These are phyloP conservation scores for Lasioglossum lativentre DNA, from an alignment of 2,888 invertebrate species.

Conservation along the genomic window DNA sequence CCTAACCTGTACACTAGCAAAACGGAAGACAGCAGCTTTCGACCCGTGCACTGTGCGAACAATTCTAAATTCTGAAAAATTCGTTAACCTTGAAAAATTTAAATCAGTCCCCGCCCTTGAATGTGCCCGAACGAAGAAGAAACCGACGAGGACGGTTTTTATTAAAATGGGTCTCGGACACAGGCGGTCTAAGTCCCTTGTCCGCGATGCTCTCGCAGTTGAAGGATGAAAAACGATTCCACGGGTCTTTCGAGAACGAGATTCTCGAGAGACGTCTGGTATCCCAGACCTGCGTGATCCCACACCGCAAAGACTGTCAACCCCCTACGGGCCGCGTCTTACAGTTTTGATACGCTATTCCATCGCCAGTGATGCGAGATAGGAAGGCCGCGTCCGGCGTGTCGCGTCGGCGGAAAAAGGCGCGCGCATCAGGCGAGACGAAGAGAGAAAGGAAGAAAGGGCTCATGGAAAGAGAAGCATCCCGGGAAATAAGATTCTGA, in stretches of 20 bases:
- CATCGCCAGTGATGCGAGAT: constrained; percentile 49
- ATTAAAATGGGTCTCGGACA: constrained; percentile 3
- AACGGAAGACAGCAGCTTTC: no score
- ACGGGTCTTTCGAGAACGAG: constrained; percentile 49
- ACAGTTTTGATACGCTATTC: constrained; percentile 75
- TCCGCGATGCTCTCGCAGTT: neutral
- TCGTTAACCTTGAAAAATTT: neutral
- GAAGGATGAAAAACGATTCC: constrained; percentile 34
- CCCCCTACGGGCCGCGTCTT: constrained; percentile 50
- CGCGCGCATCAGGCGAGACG: neutral
- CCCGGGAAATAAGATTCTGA: constrained; percentile 79
- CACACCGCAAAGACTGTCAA: constrained; percentile 56
- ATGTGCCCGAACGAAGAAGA: neutral
- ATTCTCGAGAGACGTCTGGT: constrained; percentile 59
- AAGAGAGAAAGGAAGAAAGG: constrained; percentile 26
- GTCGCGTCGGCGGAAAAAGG: neutral
- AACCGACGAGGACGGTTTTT: neutral
- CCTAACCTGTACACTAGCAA: no score
- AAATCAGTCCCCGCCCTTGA: neutral
- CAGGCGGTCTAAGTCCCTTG: neutral
- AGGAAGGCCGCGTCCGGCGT: constrained; percentile 15
- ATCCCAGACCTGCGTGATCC: constrained; percentile 53
- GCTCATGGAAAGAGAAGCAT: constrained; percentile 49
- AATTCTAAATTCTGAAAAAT: neutral
- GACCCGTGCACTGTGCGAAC: no score